Conservation (phyloP, 1,140 invertebrate genomes). For the Rhagoletis zephyria region DNA sequence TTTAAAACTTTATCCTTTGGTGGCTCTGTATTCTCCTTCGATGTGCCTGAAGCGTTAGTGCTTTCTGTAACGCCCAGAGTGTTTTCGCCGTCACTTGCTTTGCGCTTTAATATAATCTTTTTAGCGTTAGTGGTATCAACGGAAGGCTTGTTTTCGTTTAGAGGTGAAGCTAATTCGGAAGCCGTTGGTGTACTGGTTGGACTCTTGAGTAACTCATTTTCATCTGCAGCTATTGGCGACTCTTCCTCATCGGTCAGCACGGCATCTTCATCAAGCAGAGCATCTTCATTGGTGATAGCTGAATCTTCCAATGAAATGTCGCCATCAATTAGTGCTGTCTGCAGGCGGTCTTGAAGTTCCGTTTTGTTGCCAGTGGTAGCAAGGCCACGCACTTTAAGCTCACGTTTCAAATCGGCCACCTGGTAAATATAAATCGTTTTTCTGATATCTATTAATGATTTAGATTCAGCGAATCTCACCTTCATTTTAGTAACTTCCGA, state of each 20-base stretch:
- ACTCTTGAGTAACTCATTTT: conserved; percentile 68
- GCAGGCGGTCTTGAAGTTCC: conserved; percentile 83
- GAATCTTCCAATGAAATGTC: conserved; percentile 74
- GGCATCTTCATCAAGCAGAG: conserved; percentile 70
- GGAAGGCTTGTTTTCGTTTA: not conserved
- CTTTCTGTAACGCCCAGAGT: conserved; percentile 44
- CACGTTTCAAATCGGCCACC: conserved; percentile 85
- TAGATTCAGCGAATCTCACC: conserved; percentile 57
- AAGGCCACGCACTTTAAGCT: conserved; percentile 84
- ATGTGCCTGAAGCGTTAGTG: conserved; percentile 49
- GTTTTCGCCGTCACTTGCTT: conserved; percentile 62
- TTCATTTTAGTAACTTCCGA: conserved; percentile 72
- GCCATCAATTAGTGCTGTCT: conserved; percentile 78
- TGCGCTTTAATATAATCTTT: conserved; percentile 81
- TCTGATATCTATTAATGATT: not conserved
- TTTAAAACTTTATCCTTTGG: conserved; percentile 54
- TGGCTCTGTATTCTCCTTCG: conserved; percentile 57
- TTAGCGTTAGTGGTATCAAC: conserved; percentile 68
- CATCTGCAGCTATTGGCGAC: conserved; percentile 60
- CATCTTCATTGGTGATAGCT: conserved; percentile 71
- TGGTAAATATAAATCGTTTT: conserved; percentile 63
- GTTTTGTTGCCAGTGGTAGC: conserved; percentile 85
- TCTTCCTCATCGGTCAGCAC: conserved; percentile 68
- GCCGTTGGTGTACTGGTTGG: conserved; percentile 64
- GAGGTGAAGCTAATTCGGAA: conserved; percentile 3